Evolutionary conservation across 2,113 vertebrate genomes (phyloP).

Genomic region (Erythrocercus mccallii): DNA sequence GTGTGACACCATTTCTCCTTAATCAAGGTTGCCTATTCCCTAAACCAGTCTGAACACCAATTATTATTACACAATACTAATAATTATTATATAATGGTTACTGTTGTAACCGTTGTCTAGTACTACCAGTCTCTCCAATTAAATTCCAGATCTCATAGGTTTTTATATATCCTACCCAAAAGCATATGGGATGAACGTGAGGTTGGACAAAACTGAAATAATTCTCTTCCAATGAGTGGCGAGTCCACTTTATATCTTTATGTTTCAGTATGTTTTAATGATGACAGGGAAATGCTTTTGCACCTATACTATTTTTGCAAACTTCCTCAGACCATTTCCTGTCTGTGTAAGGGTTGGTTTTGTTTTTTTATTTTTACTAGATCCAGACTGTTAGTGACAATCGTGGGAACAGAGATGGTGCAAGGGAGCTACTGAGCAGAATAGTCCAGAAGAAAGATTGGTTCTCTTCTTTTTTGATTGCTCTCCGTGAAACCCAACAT

Average conservation of each 20-base stretch:
- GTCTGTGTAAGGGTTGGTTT: not conserved
- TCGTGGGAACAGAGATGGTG: slow-evolving; percentile 67
- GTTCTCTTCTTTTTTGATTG: slow-evolving; percentile 81
- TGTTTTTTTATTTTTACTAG: slow-evolving; percentile 57
- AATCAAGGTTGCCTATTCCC: not conserved
- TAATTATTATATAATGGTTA: not conserved
- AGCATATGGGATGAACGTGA: not conserved
- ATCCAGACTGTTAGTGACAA: slow-evolving; percentile 52
- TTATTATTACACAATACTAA: not conserved
- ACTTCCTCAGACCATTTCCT: not conserved
- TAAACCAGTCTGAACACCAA: not conserved
- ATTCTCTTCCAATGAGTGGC: not conserved
- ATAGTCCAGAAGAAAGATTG: slow-evolving; percentile 83
- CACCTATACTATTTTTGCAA: not conserved
- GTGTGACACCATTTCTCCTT: not conserved
- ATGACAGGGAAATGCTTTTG: not conserved
- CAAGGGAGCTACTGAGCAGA: slow-evolving; percentile 78
- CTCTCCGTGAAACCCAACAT: slow-evolving; percentile 76
- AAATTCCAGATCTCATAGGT: not conserved
- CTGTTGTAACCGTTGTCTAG: not conserved
- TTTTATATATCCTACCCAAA: not conserved
- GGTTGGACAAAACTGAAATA: not conserved
- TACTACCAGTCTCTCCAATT: not conserved
- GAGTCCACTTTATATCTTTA: not conserved
- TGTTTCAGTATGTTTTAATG: not conserved